These are phyloP conservation scores for Heliconius charithonia DNA, from an alignment of 2,888 invertebrate species.

Conservation along the genomic window DNA sequence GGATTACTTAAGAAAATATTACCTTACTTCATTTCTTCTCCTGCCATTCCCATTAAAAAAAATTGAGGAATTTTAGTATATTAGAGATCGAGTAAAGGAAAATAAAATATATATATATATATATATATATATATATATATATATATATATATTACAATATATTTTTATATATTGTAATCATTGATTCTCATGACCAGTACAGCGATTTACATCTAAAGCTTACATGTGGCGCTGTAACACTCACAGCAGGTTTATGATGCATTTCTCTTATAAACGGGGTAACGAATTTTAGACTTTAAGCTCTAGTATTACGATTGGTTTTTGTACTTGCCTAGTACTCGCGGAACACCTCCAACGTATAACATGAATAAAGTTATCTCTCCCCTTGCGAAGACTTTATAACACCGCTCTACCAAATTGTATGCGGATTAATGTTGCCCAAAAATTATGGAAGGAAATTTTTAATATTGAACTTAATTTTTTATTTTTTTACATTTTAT, in stretches of 20 bases:
- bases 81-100: too few species aligned
- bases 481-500: neutral
- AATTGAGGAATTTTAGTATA: too few species aligned
- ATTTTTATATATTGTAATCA: constrained; percentile 19
- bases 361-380: constrained; percentile 44
- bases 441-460: constrained; percentile 20
- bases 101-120: too few species aligned
- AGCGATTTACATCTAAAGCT: constrained; percentile 42
- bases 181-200: constrained; percentile 40
- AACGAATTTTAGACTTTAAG: constrained; percentile 22
- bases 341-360: constrained; percentile 38
- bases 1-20: too few species aligned
- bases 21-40: too few species aligned
- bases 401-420: constrained; percentile 35
- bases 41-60: too few species aligned
- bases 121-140: too few species aligned
- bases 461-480: constrained; percentile 6
- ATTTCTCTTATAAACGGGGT: constrained; percentile 24
- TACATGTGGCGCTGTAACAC: constrained; percentile 38
- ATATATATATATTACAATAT: neutral
- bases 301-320: constrained; percentile 24
- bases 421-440: constrained; percentile 21
- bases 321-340: constrained; percentile 20
- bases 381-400: constrained; percentile 41
- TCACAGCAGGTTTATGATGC: constrained; percentile 42